Base-by-base conservation (phyloP, 2,888 invertebrate genomes). In the Galeruca laticollis region DNA sequence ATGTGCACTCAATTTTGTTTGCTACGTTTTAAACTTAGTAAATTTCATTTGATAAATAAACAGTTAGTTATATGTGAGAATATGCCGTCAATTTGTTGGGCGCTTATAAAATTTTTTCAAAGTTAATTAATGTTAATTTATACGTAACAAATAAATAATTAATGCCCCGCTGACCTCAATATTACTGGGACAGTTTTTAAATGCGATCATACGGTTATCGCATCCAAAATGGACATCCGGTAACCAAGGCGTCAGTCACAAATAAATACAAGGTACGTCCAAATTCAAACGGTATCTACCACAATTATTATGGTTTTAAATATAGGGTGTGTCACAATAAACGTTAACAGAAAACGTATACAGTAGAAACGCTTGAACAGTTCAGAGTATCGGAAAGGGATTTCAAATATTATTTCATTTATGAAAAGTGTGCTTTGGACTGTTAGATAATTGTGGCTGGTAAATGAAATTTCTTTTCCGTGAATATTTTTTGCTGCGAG, bases 101-200 rank as follows among this genome's bases (percentile, higher is more conserved):
- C 33, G 26, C 26, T 26, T 64, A 47, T 52, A 57, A 52, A 33
- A 35, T 51, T 33, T 40, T 40, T 63, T 35, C 10, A 26, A 31
- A 20, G n/a, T 47, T 69, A 60, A 69, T 69, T 65, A 37, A 59
- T 70, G 62, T 49, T 70, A 54, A 68, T 71, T 67, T 60, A 62
- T 54, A 56, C 71, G 59, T 68, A 67, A 63, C 52, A 54, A 60
- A 67, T 52, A 54, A 60, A 67, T 67, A 71, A 71, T 71, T 68
- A 71, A 60, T 56, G 63, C 13, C 64, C 63, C 47, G 26, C 63
- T 64, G 60, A 71, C 71, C 71, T 71, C 67, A 60, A 64, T 68
- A 47, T 31, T 59, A 54, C 37, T 33, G 49, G 20, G 71, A 71
- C 71, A 64, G 31, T 60, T 64, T 67, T 60, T 60, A 49, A 57